Base-by-base conservation (phyloP, 35 echinoderm and acorn worm genomes). In the Apostichopus californicus region DNA sequence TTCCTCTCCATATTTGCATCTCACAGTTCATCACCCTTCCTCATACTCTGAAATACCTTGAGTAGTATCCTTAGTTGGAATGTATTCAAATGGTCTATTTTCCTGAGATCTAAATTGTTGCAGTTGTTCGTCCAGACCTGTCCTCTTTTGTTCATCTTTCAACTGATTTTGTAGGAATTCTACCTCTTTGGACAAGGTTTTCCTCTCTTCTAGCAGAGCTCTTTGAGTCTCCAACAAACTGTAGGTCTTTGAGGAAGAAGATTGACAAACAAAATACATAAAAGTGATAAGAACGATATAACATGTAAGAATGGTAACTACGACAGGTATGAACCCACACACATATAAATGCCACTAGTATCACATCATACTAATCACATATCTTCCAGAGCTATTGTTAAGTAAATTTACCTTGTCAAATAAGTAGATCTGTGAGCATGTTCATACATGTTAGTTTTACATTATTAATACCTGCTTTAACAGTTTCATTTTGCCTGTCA, bases 211-310 rank as follows among this genome's bases (percentile, higher is more conserved):
- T 89, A 98, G 79, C 10, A 98, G 56, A 53, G 23, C 91, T 15
- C 81, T 90, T 78, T 98, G 96, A 68, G 93, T 94, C 80, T 98
- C 92, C 28, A 98, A 78, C 55, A 98, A 77, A 58, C 91, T 92
- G 88, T 86, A 92, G 14, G 94, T 79, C 96, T 98, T 86, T 17
- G 12, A 77, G 73, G 65, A 78, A 92, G 78, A 91, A 28, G 26
- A 28, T n/a, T 4, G 83, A 92, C 57, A 20, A 2, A 20, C 14
- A 75, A 75, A 75, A 75, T 75, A 61, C 58, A 61, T 5, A 61
- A 61, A 61, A 46, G 34, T 46, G 34, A 46, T 46, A 46, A 46
- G 34, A 2, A 46, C 3, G 34, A 46, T 46, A 46, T 46, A 46
- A 46, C 34, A 46, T 46, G 34, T 46, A 46, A 46, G 34, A n/a